These are phyloP conservation scores for Ictidomys tridecemlineatus DNA, from an alignment of 2,113 vertebrate genomes.

Conservation along the genomic window DNA sequence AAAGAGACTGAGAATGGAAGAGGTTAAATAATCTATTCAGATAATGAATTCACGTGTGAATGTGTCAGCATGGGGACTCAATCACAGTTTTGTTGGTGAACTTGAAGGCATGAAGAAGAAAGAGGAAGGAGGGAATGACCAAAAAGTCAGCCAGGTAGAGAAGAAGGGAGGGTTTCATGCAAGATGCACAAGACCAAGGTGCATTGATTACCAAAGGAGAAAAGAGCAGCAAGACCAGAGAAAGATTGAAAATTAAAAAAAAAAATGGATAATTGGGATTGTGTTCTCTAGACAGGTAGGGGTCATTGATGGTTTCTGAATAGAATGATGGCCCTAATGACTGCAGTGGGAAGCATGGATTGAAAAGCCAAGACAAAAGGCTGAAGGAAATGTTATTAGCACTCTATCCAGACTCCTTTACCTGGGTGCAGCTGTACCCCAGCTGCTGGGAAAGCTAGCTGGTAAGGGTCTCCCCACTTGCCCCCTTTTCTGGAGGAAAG, in stretches of 20 bases:
- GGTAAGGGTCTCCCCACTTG: neutral
- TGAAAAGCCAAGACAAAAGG: neutral
- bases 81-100: neutral
- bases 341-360: neutral
- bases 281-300: neutral
- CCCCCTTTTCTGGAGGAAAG: neutral
- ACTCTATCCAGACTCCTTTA: neutral
- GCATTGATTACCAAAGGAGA: neutral
- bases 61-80: neutral
- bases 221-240: neutral
- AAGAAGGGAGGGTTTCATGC: neutral
- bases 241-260: neutral
- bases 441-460: neutral
- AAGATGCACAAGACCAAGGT: neutral
- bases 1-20: neutral
- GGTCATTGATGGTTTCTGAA: neutral
- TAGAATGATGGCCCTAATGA: neutral
- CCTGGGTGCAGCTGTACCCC: neutral
- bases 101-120: slow-evolving; percentile 23
- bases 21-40: slow-evolving; percentile 33
- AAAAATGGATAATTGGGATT: neutral
- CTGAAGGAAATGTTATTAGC: neutral
- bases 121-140: neutral
- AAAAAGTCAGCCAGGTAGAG: neutral
- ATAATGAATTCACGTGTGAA: neutral